phyloP scores from a whole-genome alignment of 2,888 invertebrate species.

The Exephanes ischioxanthus region DNA sequence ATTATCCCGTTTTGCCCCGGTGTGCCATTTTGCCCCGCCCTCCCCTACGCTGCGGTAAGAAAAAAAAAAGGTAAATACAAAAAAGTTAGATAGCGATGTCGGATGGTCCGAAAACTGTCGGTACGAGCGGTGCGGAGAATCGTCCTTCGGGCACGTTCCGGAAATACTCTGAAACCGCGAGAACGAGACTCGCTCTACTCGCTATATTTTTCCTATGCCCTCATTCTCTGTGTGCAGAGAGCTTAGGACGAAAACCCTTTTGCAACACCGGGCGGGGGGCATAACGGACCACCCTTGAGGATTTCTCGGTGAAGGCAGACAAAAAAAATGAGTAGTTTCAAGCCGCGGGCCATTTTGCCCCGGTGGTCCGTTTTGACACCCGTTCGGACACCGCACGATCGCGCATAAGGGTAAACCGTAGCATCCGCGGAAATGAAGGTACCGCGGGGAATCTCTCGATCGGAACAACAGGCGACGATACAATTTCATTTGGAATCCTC shows the following conservation, averaged over 20 bases:
- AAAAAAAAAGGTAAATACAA: not conserved
- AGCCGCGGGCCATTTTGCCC: too few species aligned
- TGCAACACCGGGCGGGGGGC: not conserved
- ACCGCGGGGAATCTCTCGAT: conserved; percentile 33
- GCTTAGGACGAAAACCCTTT: conserved; percentile 12
- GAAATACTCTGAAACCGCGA: conserved; percentile 13
- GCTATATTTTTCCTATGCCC: not conserved
- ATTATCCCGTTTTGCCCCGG: too few species aligned
- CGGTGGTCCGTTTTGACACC: too few species aligned
- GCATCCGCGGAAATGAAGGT: not conserved
- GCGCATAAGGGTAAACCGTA: not conserved
- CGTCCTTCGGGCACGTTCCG: conserved; percentile 10
- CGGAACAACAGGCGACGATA: conserved; percentile 20
- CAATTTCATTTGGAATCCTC: conserved; percentile 48
- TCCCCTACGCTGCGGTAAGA: not conserved
- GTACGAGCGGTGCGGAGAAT: conserved; percentile 15
- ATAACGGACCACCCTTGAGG: too few species aligned
- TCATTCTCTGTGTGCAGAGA: not conserved
- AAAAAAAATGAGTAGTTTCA: too few species aligned
- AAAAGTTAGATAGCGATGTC: not conserved
- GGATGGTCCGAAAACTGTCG: not conserved
- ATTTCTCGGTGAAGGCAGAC: too few species aligned
- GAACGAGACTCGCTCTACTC: not conserved
- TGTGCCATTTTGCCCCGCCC: too few species aligned
- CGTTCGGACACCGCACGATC: not conserved